Evolutionary conservation across 2,797 vertebrate genomes (phyloP).

Genomic region (Lithobates pipiens): DNA sequence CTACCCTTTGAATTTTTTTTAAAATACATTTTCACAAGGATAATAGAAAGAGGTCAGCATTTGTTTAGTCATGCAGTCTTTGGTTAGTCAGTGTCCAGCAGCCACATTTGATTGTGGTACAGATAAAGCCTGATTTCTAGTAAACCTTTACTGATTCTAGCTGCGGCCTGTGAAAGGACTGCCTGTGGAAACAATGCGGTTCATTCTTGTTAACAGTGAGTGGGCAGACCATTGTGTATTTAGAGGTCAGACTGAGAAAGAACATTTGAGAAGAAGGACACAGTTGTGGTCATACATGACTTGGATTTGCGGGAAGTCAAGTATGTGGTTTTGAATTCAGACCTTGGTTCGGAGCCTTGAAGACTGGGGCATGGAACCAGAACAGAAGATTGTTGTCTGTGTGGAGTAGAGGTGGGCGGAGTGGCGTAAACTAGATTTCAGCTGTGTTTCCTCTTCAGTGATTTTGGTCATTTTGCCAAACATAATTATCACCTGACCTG

Average conservation of each 20-base stretch:
- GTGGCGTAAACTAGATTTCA: conserved; percentile 22
- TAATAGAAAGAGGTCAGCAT: neutral
- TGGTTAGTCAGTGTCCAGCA: conserved; percentile 21
- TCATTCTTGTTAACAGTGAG: conserved; percentile 48
- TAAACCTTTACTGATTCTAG: conserved; percentile 53
- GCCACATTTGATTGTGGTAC: conserved; percentile 34
- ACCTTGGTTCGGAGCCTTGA: conserved; percentile 45
- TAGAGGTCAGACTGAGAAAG: conserved; percentile 54
- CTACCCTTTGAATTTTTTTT: neutral
- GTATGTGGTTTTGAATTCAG: conserved; percentile 55
- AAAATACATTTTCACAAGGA: neutral
- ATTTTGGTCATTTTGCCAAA: conserved; percentile 47
- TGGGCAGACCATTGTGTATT: conserved; percentile 53
- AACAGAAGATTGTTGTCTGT: conserved; percentile 56
- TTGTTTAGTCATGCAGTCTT: conserved; percentile 12
- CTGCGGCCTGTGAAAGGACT: conserved; percentile 31
- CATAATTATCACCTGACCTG: conserved; percentile 42
- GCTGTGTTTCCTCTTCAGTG: conserved; percentile 36
- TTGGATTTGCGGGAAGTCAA: conserved; percentile 55
- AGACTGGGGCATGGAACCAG: conserved; percentile 38
- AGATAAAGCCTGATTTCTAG: conserved; percentile 48
- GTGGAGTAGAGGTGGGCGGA: conserved; percentile 44
- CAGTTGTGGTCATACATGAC: conserved; percentile 57
- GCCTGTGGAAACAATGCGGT: conserved; percentile 51
- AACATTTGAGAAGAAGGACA: conserved; percentile 52